Percentiles rank a stretch among this genome's conserved stretches.
phyloP scores from a whole-genome alignment of 2,797 vertebrate species.

The Megaceryle alcyon region DNA sequence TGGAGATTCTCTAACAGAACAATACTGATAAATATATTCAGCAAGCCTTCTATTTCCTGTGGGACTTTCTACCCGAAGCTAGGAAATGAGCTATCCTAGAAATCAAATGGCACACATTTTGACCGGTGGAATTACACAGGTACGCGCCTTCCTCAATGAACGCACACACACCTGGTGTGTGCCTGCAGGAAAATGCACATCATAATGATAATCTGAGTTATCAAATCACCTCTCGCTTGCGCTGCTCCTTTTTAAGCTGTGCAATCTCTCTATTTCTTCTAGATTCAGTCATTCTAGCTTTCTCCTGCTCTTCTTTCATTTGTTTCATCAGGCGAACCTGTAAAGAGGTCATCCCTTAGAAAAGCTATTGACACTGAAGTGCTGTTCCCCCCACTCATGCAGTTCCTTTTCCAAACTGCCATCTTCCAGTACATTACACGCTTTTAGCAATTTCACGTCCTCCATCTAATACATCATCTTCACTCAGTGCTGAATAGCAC shows the following conservation, averaged over 20 bases:
- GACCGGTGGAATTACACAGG: background rate
- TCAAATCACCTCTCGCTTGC: constrained; percentile 88
- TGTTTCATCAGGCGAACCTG: constrained; percentile 97
- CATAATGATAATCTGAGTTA: background rate
- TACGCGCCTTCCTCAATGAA: background rate
- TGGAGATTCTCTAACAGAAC: background rate
- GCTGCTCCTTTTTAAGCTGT: constrained; percentile 96
- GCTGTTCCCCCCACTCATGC: background rate
- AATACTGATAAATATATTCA: background rate
- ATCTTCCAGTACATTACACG: background rate
- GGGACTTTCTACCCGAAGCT: background rate
- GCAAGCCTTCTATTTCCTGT: background rate
- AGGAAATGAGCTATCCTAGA: background rate
- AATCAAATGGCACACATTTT: background rate
- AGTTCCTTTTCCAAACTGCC: background rate
- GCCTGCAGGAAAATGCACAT: background rate
- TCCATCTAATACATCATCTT: background rate
- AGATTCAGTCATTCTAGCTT: constrained; percentile 87
- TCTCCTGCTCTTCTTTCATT: constrained; percentile 98
- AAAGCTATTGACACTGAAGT: background rate
- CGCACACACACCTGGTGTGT: background rate
- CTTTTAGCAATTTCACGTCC: background rate
- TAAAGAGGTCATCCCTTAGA: constrained; percentile 1
- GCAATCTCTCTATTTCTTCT: constrained; percentile 93
- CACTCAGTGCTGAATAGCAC: background rate